Conservation (phyloP, 2,797 vertebrate genomes). For the Perodicticus potto region DNA sequence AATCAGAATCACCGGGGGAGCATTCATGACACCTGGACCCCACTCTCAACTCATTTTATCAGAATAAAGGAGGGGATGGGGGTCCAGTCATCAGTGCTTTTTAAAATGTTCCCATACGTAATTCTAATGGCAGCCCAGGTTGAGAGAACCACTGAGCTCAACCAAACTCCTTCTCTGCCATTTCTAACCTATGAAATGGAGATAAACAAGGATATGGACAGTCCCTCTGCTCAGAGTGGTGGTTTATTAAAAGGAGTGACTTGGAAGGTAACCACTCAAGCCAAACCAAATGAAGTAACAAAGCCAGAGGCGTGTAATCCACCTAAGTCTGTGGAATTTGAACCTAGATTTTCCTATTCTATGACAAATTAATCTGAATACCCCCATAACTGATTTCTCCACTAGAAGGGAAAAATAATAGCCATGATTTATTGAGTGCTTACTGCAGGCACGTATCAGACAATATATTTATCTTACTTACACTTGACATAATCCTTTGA, state of each 20-base stretch:
- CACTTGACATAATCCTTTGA: background rate
- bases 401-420: background rate
- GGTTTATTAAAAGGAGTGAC: slow-evolving; percentile 2
- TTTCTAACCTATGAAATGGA: background rate
- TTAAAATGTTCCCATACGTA: background rate
- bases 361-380: background rate
- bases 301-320: background rate
- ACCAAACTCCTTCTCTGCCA: background rate
- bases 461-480: background rate
- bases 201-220: background rate
- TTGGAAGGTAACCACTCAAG: background rate
- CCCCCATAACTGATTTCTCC: background rate
- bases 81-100: background rate
- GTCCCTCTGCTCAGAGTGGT: background rate
- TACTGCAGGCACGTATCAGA: background rate
- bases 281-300: background rate
- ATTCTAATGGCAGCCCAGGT: background rate
- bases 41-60: background rate
- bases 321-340: background rate
- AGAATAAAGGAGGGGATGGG: background rate
- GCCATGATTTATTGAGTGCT: background rate
- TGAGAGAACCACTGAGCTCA: background rate
- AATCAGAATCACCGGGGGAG: background rate
- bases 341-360: background rate
- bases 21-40: background rate